Percentiles rank a stretch among this genome's conserved stretches.
These are phyloP conservation scores for Drosophila orena DNA, from an alignment of 1,140 invertebrate species.

Conservation along the genomic window DNA sequence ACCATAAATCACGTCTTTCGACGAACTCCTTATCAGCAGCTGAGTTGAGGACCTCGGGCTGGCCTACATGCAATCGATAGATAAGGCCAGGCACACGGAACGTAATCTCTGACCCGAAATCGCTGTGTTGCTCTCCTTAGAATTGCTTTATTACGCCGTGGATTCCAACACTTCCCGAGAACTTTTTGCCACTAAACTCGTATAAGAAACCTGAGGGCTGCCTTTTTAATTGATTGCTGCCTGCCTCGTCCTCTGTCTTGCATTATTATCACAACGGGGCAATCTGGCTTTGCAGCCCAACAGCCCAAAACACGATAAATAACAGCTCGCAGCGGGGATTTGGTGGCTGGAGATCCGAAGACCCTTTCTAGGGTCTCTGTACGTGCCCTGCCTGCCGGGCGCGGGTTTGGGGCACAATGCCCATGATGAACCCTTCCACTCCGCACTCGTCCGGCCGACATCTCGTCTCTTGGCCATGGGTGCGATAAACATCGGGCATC, in stretches of 20 bases:
- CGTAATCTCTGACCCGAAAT: slow-evolving; percentile 70
- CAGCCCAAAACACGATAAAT: slow-evolving; percentile 65
- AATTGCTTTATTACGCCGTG: slow-evolving; percentile 75
- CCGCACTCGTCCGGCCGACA: slow-evolving; percentile 41
- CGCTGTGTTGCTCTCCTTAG: slow-evolving; percentile 52
- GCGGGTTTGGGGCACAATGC: slow-evolving; percentile 65
- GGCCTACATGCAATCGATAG: slow-evolving; percentile 29
- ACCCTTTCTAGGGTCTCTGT: slow-evolving; percentile 47
- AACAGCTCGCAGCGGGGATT: slow-evolving; percentile 66
- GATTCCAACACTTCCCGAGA: slow-evolving; percentile 57
- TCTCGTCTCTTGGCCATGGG: slow-evolving; percentile 4
- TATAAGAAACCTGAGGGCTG: slow-evolving; percentile 31
- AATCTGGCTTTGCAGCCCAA: slow-evolving; percentile 58
- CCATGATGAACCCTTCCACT: slow-evolving; percentile 77
- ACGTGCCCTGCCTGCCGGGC: slow-evolving; percentile 60
- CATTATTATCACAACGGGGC: slow-evolving; percentile 79
- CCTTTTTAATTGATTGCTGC: slow-evolving; percentile 82
- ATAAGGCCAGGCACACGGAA: slow-evolving; percentile 28
- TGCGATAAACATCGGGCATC: slow-evolving; percentile 76
- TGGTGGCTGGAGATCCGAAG: slow-evolving; percentile 2
- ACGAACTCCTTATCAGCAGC: slow-evolving; percentile 58
- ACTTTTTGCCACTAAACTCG: slow-evolving; percentile 50
- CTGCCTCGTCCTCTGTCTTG: slow-evolving; percentile 58
- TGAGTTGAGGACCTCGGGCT: slow-evolving; percentile 45
- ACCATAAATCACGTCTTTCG: slow-evolving; percentile 68